These are phyloP conservation scores for Cephus runcator DNA, from an alignment of 2,888 invertebrate genomes.

Conservation along the genomic window DNA sequence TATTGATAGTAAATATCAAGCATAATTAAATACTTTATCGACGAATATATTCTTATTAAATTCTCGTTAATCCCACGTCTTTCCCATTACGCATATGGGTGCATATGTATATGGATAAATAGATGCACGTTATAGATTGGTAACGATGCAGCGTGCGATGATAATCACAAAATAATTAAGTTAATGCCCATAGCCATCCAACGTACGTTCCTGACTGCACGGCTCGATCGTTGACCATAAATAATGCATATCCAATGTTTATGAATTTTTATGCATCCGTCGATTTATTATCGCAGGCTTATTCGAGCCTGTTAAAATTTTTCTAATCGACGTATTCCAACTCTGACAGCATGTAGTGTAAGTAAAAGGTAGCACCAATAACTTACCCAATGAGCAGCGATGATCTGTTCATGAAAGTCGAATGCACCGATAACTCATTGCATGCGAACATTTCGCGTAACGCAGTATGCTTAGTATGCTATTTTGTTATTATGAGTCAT, in stretches of 20 bases:
- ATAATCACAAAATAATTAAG: conserved; percentile 34
- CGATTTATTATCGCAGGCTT: conserved; percentile 24
- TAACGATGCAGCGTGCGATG: conserved; percentile 4
- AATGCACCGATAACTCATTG: too few relatives aligned
- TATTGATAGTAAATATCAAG: not conserved
- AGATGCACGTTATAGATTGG: not conserved
- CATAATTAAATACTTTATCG: not conserved
- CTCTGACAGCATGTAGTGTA: not conserved
- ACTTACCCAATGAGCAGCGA: not conserved
- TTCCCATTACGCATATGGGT: not conserved
- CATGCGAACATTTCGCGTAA: too few relatives aligned
- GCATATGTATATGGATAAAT: not conserved
- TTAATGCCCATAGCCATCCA: conserved; percentile 7
- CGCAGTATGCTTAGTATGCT: too few relatives aligned
- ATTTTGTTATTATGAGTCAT: not conserved
- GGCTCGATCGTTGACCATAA: conserved; percentile 25
- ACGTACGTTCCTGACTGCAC: not conserved
- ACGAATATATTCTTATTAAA: not conserved
- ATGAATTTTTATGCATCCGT: conserved; percentile 41
- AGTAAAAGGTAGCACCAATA: not conserved
- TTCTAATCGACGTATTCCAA: not conserved
- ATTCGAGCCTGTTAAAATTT: not conserved
- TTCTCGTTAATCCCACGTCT: not conserved
- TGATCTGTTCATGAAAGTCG: not conserved
- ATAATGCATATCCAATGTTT: conserved; percentile 37